Evolutionary conservation across 2,113 vertebrate genomes (phyloP).

Genomic region (Chlorodrepanis virens): DNA sequence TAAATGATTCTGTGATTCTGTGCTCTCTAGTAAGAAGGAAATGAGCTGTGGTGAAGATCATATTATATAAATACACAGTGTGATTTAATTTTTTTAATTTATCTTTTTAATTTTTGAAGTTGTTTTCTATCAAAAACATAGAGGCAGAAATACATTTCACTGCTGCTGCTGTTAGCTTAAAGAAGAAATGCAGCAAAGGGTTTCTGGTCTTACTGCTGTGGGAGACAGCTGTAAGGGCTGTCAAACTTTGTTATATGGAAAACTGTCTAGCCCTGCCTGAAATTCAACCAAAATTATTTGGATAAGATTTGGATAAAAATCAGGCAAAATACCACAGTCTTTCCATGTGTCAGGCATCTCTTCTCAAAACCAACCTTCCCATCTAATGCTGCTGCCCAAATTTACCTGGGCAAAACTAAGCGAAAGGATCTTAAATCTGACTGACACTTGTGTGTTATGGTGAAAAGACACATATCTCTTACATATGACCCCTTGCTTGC

Average conservation of each 20-base stretch:
- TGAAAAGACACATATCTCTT: neutral
- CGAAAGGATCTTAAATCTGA: neutral
- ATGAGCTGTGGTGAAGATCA: neutral
- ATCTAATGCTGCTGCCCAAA: neutral
- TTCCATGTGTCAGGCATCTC: neutral
- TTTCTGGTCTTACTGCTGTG: neutral
- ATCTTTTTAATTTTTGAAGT: neutral
- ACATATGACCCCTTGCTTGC: neutral
- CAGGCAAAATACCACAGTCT: neutral
- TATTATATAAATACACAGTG: neutral
- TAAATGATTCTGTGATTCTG: neutral
- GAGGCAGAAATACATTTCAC: neutral
- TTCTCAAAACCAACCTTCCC: neutral
- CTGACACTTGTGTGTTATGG: fast-evolving
- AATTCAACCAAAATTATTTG: neutral
- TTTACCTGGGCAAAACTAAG: neutral
- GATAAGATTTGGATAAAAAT: neutral
- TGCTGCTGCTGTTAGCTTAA: neutral
- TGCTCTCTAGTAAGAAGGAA: neutral
- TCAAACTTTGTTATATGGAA: neutral
- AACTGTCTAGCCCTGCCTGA: neutral
- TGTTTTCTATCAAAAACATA: neutral
- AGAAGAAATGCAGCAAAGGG: neutral
- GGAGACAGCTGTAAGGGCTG: neutral
- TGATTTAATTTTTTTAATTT: neutral